A percentile compares a stretch with the other conserved stretches of the same genome.
Evolutionary conservation across 92 coral and sea anemone species (phyloP).

Genomic region (Anthopleura xanthogrammica): DNA sequence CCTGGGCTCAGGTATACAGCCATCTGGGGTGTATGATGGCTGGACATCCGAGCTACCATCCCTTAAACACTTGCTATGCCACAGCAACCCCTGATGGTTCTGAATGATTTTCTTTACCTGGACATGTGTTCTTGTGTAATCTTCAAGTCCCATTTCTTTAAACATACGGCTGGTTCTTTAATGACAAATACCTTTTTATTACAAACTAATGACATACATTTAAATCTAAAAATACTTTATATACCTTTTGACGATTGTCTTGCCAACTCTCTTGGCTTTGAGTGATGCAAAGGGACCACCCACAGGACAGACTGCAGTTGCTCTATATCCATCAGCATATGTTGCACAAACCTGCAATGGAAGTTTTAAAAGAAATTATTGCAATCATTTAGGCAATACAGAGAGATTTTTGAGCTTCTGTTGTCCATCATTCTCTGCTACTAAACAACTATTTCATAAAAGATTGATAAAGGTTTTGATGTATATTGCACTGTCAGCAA

Average conservation of each 20-base stretch:
- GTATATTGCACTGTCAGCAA: no score
- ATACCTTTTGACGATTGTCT: slow-evolving; percentile 83
- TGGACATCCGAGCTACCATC: no score
- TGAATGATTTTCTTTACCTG: slow-evolving; percentile 56
- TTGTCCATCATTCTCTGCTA: not conserved
- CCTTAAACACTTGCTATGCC: not conserved
- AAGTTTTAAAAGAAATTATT: not conserved
- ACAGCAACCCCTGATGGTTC: not conserved
- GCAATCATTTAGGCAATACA: not conserved
- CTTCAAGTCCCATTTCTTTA: slow-evolving; percentile 79
- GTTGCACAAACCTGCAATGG: slow-evolving; percentile 88
- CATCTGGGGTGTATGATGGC: no score
- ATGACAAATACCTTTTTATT: not conserved
- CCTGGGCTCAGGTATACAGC: no score
- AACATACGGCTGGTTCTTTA: slow-evolving; percentile 85
- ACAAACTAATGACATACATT: not conserved
- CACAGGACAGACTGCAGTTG: slow-evolving; percentile 97
- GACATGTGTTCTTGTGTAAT: slow-evolving; percentile 93
- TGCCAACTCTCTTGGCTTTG: slow-evolving; percentile 91
- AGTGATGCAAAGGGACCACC: slow-evolving; percentile 97
- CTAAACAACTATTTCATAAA: no score
- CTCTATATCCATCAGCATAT: slow-evolving; percentile 92
- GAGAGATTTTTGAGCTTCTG: not conserved
- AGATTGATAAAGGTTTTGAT: no score
- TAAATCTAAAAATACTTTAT: no score